Evolutionary conservation across 2,113 vertebrate species (phyloP).

Genomic region (Hipposideros armiger): DNA sequence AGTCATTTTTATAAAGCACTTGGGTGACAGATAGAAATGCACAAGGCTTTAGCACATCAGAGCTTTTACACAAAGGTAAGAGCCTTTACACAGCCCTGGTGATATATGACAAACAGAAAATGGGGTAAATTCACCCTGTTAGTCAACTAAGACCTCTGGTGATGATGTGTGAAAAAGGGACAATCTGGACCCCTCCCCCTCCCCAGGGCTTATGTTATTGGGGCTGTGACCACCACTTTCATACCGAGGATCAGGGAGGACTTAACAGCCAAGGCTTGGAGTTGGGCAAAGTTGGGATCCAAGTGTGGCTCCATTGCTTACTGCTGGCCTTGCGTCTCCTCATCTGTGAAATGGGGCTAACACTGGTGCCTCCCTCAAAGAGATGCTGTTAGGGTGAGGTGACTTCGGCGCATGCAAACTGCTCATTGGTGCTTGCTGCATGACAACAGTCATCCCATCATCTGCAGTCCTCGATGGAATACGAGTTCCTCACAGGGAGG

Average conservation of each 20-base stretch:
- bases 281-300: neutral
- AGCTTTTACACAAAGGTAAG: neutral
- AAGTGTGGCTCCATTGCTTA: neutral
- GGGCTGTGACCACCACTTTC: neutral
- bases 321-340: neutral
- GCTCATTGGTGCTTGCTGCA: neutral
- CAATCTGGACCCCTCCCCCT: neutral
- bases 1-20: neutral
- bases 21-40: no score
- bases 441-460: neutral
- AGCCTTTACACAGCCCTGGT: neutral
- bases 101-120: neutral
- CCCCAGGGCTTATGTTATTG: neutral
- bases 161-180: neutral
- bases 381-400: neutral
- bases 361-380: neutral
- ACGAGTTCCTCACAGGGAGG: neutral
- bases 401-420: no score
- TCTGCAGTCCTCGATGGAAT: rapidly evolving
- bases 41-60: neutral
- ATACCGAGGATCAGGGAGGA: neutral
- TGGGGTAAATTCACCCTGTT: neutral
- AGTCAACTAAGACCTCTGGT: neutral
- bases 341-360: neutral
- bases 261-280: neutral